Conservation (phyloP, 2,888 invertebrate species). For the Oeneis ivallda region DNA sequence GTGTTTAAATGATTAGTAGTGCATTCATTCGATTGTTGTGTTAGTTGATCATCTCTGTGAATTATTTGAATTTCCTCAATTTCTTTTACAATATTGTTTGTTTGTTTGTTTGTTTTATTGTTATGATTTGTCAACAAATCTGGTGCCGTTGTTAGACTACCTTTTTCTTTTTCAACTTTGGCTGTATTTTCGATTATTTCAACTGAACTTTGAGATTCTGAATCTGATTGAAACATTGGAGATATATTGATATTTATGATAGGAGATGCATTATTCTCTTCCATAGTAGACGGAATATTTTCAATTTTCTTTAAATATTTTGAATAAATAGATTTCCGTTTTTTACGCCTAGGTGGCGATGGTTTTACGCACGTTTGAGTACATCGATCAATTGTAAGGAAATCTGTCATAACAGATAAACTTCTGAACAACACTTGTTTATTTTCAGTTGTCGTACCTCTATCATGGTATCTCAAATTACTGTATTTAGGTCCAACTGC, state of each 20-base stretch:
- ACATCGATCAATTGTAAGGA: conserved; percentile 50
- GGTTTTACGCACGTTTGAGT: conserved; percentile 65
- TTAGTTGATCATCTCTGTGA: conserved; percentile 18
- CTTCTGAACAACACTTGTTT: conserved; percentile 55
- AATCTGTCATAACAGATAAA: conserved; percentile 70
- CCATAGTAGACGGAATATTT: conserved; percentile 43
- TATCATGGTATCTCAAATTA: conserved; percentile 58
- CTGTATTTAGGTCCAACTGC: conserved; percentile 65
- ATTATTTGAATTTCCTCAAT: conserved; percentile 37
- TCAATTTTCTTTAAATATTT: conserved; percentile 50
- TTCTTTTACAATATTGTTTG: conserved; percentile 62
- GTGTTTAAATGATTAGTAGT: background rate
- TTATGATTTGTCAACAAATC: conserved; percentile 83
- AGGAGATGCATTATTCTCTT: conserved; percentile 65
- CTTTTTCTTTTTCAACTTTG: conserved; percentile 31
- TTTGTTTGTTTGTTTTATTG: no score
- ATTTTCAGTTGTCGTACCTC: conserved; percentile 60
- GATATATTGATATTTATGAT: conserved; percentile 83
- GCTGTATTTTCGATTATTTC: conserved; percentile 64
- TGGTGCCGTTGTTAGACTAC: conserved; percentile 67
- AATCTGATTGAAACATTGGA: conserved; percentile 73
- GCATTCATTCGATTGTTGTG: background rate
- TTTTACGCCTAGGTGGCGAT: conserved; percentile 65
- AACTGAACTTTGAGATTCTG: conserved; percentile 74
- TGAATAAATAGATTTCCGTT: conserved; percentile 46